Percentiles rank a stretch among this genome's conserved stretches.
These are phyloP conservation scores for Drosophila hamatofila DNA, from an alignment of 2,888 invertebrate genomes.

Conservation along the genomic window DNA sequence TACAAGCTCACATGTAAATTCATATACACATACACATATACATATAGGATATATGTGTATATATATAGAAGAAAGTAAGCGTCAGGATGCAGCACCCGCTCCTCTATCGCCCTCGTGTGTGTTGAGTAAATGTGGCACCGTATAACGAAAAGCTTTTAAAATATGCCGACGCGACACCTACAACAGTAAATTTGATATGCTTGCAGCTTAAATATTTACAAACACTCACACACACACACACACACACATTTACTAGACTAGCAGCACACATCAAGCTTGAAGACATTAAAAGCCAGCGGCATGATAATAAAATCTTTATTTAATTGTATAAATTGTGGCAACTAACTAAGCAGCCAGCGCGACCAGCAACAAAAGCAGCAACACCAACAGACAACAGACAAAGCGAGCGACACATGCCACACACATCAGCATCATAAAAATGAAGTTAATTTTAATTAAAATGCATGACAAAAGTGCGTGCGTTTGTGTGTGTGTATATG, in stretches of 20 bases:
- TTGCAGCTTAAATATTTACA: slow-evolving; percentile 82
- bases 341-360: slow-evolving; percentile 56
- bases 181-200: slow-evolving; percentile 74
- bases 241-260: slow-evolving; percentile 15
- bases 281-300: slow-evolving; percentile 63
- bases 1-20: slow-evolving; percentile 46
- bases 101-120: slow-evolving; percentile 32
- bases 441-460: slow-evolving; percentile 81
- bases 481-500: slow-evolving; percentile 18
- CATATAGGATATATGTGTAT: slow-evolving; percentile 19
- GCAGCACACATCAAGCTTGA: slow-evolving; percentile 35
- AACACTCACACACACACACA: slow-evolving; percentile 45
- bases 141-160: slow-evolving; percentile 82
- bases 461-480: slow-evolving; percentile 74
- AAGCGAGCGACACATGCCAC: slow-evolving; percentile 52
- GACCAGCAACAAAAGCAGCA: slow-evolving; percentile 19
- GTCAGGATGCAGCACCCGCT: slow-evolving; percentile 35
- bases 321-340: slow-evolving; percentile 79
- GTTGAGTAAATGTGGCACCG: slow-evolving; percentile 72
- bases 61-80: slow-evolving; percentile 22
- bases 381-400: slow-evolving; percentile 27
- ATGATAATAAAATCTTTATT: slow-evolving; percentile 80
- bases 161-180: slow-evolving; percentile 84
- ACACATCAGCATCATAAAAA: slow-evolving; percentile 70
- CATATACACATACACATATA: slow-evolving; percentile 11